Evolutionary conservation across 1,140 invertebrate species (phyloP).

Genomic region (Andricus grossulariae): DNA sequence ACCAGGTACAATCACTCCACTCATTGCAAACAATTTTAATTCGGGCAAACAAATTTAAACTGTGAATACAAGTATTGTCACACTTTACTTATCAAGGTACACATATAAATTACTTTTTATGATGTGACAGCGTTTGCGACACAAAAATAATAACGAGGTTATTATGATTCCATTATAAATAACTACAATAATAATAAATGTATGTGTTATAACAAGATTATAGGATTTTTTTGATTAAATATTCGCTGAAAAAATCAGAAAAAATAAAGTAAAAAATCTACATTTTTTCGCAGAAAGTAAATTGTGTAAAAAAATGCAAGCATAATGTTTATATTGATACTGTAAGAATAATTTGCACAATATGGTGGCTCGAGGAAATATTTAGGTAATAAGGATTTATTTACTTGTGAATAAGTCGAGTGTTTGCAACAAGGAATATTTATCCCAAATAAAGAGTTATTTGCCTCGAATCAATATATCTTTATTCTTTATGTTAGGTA

Average conservation of each 20-base stretch:
- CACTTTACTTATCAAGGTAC: constrained; percentile 48
- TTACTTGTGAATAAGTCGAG: constrained; percentile 15
- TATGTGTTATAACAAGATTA: not conserved
- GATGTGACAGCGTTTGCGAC: not conserved
- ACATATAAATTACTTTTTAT: constrained; percentile 38
- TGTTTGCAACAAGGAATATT: constrained; percentile 12
- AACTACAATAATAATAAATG: not conserved
- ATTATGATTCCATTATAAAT: constrained; percentile 2
- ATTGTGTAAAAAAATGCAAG: too few relatives aligned
- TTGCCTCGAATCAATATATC: constrained; percentile 14
- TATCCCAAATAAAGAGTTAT: constrained; percentile 26
- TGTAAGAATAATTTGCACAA: constrained; percentile 1
- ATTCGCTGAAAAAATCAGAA: not conserved
- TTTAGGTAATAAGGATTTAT: constrained; percentile 19
- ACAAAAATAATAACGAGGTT: constrained; percentile 1
- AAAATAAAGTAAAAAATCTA: not conserved
- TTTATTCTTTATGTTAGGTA: not conserved
- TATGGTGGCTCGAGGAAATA: not conserved
- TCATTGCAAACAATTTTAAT: constrained; percentile 39
- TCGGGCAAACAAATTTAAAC: constrained; percentile 44
- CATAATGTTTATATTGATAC: too few relatives aligned
- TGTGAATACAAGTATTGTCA: constrained; percentile 33
- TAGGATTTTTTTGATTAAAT: not conserved
- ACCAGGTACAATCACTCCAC: not conserved
- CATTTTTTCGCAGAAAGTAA: too few relatives aligned